Percentiles rank a stretch among this genome's conserved stretches.
Evolutionary conservation across 2,113 vertebrate species (phyloP).

Genomic region (Malurus cyaneus): DNA sequence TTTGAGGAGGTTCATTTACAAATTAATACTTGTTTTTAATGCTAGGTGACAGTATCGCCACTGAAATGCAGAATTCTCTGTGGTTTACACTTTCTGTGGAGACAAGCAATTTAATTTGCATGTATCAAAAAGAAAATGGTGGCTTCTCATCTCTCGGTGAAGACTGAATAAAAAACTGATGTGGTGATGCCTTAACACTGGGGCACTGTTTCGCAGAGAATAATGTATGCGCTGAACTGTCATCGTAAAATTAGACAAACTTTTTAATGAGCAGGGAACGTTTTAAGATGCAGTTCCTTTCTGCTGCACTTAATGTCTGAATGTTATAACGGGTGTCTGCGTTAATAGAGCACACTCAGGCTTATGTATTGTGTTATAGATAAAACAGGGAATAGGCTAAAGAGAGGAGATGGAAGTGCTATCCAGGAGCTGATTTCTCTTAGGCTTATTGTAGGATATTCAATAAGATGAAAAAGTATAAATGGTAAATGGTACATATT

Average conservation of each 20-base stretch:
- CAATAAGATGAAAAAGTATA: not conserved
- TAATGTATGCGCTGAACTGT: not conserved
- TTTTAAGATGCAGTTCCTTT: not conserved
- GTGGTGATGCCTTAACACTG: not conserved
- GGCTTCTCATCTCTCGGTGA: not conserved
- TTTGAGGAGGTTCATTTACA: slow-evolving; percentile 1
- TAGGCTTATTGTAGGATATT: not conserved
- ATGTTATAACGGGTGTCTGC: not conserved
- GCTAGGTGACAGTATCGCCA: slow-evolving; percentile 27
- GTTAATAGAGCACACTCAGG: not conserved
- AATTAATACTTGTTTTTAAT: slow-evolving; percentile 41
- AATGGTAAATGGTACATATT: not conserved
- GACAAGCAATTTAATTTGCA: slow-evolving; percentile 52
- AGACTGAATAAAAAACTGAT: not conserved
- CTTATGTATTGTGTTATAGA: not conserved
- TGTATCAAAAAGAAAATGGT: slow-evolving; percentile 56
- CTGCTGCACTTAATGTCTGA: not conserved
- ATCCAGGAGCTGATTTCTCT: slow-evolving; percentile 21
- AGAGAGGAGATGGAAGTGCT: not conserved
- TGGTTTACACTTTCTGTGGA: not conserved
- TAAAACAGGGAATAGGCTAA: not conserved
- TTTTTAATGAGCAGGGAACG: not conserved
- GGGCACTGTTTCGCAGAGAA: not conserved
- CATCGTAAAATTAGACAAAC: slow-evolving; percentile 2
- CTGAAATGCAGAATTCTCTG: not conserved